Evolutionary conservation across 2,113 vertebrate genomes (phyloP).

Genomic region (Chroicocephalus ridibundus): DNA sequence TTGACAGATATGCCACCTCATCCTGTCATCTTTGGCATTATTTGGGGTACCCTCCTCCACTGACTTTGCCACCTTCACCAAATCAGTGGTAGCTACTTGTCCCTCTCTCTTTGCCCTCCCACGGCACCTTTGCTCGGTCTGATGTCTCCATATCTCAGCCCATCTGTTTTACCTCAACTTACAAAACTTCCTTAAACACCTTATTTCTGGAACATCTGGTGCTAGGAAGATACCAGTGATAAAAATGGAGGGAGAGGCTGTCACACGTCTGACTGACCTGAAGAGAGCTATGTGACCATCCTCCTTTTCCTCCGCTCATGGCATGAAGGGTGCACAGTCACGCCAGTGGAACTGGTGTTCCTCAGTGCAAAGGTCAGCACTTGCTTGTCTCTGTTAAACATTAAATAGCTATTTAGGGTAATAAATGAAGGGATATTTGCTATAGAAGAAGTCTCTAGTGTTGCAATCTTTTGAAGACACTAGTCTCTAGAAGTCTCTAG

Average conservation of each 20-base stretch:
- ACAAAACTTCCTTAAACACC: neutral
- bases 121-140: neutral
- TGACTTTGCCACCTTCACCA: neutral
- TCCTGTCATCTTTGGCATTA: neutral
- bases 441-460: neutral
- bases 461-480: neutral
- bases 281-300: neutral
- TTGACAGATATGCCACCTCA: neutral
- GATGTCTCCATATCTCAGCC: neutral
- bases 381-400: neutral
- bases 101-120: neutral
- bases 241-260: neutral
- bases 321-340: neutral
- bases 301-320: neutral
- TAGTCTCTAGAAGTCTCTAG: neutral
- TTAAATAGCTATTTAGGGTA: neutral
- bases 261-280: neutral
- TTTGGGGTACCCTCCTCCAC: neutral
- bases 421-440: neutral
- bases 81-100: neutral
- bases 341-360: neutral
- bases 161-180: neutral
- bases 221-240: neutral
- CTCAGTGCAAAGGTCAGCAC: neutral
- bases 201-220: neutral